A percentile compares a stretch with the other conserved stretches of the same genome.
These are phyloP conservation scores for Aporophyla lueneburgensis DNA, from an alignment of 2,888 invertebrate species.

Conservation along the genomic window DNA sequence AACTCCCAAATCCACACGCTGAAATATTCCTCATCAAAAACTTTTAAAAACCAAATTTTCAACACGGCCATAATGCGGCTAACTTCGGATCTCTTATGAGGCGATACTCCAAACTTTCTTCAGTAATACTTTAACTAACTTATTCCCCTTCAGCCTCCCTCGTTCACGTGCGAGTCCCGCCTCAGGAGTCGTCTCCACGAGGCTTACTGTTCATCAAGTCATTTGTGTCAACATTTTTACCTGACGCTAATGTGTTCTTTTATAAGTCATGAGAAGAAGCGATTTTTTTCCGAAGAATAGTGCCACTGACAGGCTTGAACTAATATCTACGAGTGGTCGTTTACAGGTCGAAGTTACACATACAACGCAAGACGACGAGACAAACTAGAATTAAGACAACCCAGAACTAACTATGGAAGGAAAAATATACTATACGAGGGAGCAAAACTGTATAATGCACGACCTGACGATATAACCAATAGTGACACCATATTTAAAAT, in stretches of 20 bases:
- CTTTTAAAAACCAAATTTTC: slow-evolving; percentile 18
- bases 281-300: no score
- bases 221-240: slow-evolving; percentile 53
- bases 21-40: slow-evolving; percentile 15
- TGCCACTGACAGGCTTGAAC: no score
- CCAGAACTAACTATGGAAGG: no score
- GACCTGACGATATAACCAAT: no score
- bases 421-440: no score
- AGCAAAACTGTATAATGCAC: no score
- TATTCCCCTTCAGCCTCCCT: neutral
- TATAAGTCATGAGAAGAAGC: slow-evolving; percentile 12
- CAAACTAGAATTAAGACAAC: no score
- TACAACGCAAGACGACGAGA: no score
- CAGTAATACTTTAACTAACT: slow-evolving; percentile 41
- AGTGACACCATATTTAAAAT: no score
- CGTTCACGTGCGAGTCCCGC: neutral
- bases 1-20: neutral
- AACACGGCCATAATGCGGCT: slow-evolving; percentile 21
- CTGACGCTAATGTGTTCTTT: slow-evolving; percentile 50
- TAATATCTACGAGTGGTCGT: no score
- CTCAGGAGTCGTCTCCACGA: slow-evolving; percentile 11
- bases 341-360: no score
- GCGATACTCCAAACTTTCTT: slow-evolving; percentile 32
- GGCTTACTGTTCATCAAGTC: slow-evolving; percentile 45
- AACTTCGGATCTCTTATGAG: slow-evolving; percentile 18